Evolutionary conservation across 37 sponge, comb jelly and placozoan species (phyloP), one percentile per base, ranked within the genome.

Genomic region (Cliona cf. orientalis): DNA sequence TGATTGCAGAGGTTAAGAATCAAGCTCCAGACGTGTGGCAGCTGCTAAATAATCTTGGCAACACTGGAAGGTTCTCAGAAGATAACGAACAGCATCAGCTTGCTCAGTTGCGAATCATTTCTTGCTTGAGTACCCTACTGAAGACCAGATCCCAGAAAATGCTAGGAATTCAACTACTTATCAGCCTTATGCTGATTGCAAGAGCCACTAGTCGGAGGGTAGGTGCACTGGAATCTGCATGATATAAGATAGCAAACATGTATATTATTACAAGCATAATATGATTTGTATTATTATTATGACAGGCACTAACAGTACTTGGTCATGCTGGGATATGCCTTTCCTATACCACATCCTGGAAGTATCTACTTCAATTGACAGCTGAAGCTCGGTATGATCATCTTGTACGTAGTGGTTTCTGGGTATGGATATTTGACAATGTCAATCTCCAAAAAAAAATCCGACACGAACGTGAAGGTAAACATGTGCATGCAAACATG

Each of bases 101-200:
- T 26, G 7, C 63, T 6, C 26, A 61, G 5, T 6, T n/a, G 6
- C 22, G 22, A n/a, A 28, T 31, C 9, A 5, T 38, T 11, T 61
- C 23, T 4, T 7, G 42, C 2, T 23, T 76, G 17, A 28, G 42
- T 40, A 61, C 63, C 5, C 77, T 76, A 39, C 3, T 76, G 77
- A 76, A 76, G 44, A 14, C 31, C 12, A n/a, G 63, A 40, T 61
- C 77, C 23, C 21, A 9, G 28, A 76, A 34, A 29, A 63, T 76
- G 25, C 61, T 59, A 17, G 80, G 80, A 0, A 39, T 79, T 33
- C 69, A 66, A 79, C 69, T 79, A 5, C 69, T 79, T 9, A 46
- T 68, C 12, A 49, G 35, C 46, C 43, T 69, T 11, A 79, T 79
- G 80, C 80, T 79, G 1, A 17, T 79, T 17, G 80, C 80, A 36